Conservation (phyloP, 2,888 invertebrate genomes). For the Bembecia ichneumoniformis region DNA sequence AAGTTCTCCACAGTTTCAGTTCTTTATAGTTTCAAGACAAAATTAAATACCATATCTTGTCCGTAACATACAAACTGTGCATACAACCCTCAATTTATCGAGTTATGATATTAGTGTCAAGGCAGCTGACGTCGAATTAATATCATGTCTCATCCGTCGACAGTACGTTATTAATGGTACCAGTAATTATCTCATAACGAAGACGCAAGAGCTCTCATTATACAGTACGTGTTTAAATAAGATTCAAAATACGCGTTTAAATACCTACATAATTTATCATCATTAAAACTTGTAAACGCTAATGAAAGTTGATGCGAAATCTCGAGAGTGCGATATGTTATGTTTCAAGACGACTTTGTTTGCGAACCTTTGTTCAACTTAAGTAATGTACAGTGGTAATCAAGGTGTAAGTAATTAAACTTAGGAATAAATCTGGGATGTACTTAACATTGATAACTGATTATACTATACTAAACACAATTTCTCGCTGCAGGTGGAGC, state of each 20-base stretch:
- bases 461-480: no score
- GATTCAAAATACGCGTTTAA: conserved; percentile 33
- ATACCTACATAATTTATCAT: conserved; percentile 45
- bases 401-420: background rate
- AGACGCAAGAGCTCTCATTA: conserved; percentile 34
- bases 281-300: conserved; percentile 45
- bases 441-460: no score
- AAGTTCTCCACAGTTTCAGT: no score
- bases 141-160: conserved; percentile 39
- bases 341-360: conserved; percentile 12
- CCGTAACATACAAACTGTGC: background rate
- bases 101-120: conserved; percentile 38
- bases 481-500: no score
- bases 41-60: background rate
- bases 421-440: no score
- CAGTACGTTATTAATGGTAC: conserved; percentile 49
- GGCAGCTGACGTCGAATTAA: conserved; percentile 39
- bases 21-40: background rate
- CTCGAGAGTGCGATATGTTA: conserved; percentile 26
- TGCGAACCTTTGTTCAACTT: conserved; percentile 3
- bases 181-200: conserved; percentile 47
- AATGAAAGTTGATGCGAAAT: conserved; percentile 33
- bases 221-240: conserved; percentile 24
- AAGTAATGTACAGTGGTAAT: background rate
- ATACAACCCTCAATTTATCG: conserved; percentile 26